These are phyloP conservation scores for Hermaeophaga mercurialis DNA, from an alignment of 2,888 invertebrate genomes.

Conservation along the genomic window DNA sequence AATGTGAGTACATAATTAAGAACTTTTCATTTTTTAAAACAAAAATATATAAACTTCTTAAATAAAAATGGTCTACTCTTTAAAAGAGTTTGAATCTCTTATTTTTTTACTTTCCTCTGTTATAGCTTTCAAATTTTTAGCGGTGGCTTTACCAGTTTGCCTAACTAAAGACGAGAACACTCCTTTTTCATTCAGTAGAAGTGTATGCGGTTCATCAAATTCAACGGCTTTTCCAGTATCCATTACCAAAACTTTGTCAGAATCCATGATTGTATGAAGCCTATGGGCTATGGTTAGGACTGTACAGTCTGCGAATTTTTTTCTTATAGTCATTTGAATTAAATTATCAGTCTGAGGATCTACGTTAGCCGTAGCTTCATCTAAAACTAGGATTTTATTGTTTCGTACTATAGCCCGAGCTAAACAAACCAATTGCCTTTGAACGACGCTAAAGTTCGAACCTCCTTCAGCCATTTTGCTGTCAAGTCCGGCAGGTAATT, in stretches of 20 bases:
- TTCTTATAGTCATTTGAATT: constrained; percentile 78
- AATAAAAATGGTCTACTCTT: neutral
- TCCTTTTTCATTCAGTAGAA: constrained; percentile 58
- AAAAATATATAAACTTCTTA: neutral
- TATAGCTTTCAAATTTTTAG: constrained; percentile 40
- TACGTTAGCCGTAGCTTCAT: constrained; percentile 84
- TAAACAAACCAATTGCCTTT: constrained; percentile 71
- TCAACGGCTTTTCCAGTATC: constrained; percentile 77
- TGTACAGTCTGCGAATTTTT: constrained; percentile 75
- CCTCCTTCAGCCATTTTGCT: constrained; percentile 76
- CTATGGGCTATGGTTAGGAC: constrained; percentile 85
- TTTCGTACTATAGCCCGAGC: constrained; percentile 65
- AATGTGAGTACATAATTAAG: too few species aligned
- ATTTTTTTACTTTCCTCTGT: constrained; percentile 34
- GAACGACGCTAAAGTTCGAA: constrained; percentile 55
- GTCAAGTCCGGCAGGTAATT: constrained; percentile 66
- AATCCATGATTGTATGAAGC: constrained; percentile 84
- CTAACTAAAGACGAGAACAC: constrained; percentile 62
- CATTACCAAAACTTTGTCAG: constrained; percentile 79
- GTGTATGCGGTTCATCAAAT: constrained; percentile 71
- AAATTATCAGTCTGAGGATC: constrained; percentile 77
- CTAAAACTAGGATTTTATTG: constrained; percentile 50
- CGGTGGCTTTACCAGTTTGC: constrained; percentile 64
- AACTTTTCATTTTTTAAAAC: neutral
- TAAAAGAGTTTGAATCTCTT: constrained; percentile 57